Base-by-base conservation (phyloP, 2,888 invertebrate species). In the Euclidia mi region DNA sequence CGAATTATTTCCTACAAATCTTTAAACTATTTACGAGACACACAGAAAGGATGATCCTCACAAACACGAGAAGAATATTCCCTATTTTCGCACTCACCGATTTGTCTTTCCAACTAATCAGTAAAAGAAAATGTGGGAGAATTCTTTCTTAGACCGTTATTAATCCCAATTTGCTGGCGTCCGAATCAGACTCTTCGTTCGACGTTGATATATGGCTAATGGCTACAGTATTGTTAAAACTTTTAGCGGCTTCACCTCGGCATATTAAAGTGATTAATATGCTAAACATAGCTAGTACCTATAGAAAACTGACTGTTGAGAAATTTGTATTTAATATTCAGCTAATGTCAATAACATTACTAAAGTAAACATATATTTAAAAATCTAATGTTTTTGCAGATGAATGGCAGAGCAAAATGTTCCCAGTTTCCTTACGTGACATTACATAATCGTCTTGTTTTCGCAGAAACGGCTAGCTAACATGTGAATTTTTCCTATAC, bases 101-200 rank as follows among this genome's bases (percentile, higher is more conserved):
- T 90, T 89, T 87, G 84, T 91, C 89, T 89, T 81, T 64, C 73
- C 75, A 69, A 75, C 82, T 88, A 90, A 88, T 91, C 88, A 87
- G 84, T 76, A 70, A 74, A 81, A 87, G 82, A 74, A n/a, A 88
- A 88, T 83, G 82, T 78, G 76, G 79, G 69, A 75, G 75, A 71
- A 73, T 82, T 81, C 78, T 78, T 85, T 84, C 81, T 79, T 78
- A 76, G 84, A 79, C 83, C 84, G 79, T 85, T 88, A 90, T 90
- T 90, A 90, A 91, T 91, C 90, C 89, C 87, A 88, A 91, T 91
- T 91, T 89, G 86, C 76, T 71, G 77, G 81, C 80, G 76, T 71
- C 75, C 76, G 78, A 80, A 78, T 81, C 76, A 73, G 78, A 74
- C 71, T 74, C 74, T 60, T 59, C 66, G 50, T 51, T 68, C 65